phyloP scores from a whole-genome alignment of 2,113 vertebrate species.

The Stomatorhinus ivindoensis region DNA sequence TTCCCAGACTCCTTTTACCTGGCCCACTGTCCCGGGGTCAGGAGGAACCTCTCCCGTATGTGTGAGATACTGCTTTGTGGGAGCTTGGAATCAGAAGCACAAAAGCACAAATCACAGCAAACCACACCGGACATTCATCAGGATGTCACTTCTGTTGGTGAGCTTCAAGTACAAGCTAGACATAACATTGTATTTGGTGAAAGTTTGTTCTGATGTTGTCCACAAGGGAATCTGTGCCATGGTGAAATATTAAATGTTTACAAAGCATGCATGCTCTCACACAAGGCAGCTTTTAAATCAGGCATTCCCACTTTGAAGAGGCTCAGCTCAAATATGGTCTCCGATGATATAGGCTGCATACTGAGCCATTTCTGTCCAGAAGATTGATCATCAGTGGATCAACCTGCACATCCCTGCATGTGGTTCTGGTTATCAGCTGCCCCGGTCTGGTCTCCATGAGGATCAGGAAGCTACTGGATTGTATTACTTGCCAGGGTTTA shows the following conservation, averaged over 20 bases:
- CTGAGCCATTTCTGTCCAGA: background rate
- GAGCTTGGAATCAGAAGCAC: background rate
- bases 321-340: background rate
- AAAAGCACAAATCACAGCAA: conserved; percentile 19
- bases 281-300: background rate
- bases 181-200: background rate
- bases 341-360: background rate
- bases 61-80: background rate
- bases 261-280: background rate
- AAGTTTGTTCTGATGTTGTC: background rate
- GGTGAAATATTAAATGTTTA: background rate
- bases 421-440: background rate
- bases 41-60: background rate
- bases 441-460: background rate
- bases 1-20: background rate
- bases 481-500: background rate
- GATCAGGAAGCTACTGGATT: background rate
- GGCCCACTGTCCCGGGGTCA: conserved; percentile 5
- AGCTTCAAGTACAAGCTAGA: background rate
- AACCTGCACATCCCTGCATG: background rate
- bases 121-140: conserved; percentile 1
- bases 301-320: background rate
- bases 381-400: background rate
- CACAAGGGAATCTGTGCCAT: background rate
- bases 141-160: background rate